Percentiles rank a stretch among this genome's conserved stretches.
These are phyloP conservation scores for Dryoscopus gambensis DNA, from an alignment of 2,113 vertebrate genomes.

Conservation along the genomic window DNA sequence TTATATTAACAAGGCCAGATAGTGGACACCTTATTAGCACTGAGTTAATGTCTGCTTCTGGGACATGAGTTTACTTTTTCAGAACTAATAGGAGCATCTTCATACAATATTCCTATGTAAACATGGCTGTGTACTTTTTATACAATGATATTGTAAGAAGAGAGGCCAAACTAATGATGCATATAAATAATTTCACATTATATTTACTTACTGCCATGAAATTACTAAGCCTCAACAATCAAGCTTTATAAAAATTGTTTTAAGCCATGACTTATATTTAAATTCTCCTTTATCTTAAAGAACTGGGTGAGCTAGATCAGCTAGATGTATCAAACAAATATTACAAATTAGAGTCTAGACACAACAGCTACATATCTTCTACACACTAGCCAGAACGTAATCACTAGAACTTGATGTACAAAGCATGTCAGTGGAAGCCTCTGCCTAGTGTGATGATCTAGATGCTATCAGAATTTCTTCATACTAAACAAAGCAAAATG, in stretches of 20 bases:
- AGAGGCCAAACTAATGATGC: not conserved
- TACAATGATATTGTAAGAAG: not conserved
- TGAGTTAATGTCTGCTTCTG: not conserved
- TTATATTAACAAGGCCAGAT: not conserved
- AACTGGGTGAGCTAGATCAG: not conserved
- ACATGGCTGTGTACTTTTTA: not conserved
- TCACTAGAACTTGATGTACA: not conserved
- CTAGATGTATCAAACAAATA: not conserved
- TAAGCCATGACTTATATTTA: not conserved
- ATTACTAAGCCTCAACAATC: not conserved
- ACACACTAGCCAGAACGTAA: not conserved
- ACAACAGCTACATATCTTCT: not conserved
- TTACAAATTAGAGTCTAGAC: not conserved
- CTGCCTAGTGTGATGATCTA: not conserved
- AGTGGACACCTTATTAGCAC: not conserved
- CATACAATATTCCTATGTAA: not conserved
- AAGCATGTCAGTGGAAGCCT: not conserved
- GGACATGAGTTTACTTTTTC: not conserved
- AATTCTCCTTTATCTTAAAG: not conserved
- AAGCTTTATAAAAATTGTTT: not conserved
- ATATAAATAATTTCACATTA: not conserved
- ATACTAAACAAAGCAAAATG: not conserved
- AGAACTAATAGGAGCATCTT: not conserved
- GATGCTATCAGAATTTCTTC: not conserved
- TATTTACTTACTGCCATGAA: not conserved